These are phyloP conservation scores for Lycorma delicatula DNA, from an alignment of 1,140 invertebrate genomes.

Conservation along the genomic window DNA sequence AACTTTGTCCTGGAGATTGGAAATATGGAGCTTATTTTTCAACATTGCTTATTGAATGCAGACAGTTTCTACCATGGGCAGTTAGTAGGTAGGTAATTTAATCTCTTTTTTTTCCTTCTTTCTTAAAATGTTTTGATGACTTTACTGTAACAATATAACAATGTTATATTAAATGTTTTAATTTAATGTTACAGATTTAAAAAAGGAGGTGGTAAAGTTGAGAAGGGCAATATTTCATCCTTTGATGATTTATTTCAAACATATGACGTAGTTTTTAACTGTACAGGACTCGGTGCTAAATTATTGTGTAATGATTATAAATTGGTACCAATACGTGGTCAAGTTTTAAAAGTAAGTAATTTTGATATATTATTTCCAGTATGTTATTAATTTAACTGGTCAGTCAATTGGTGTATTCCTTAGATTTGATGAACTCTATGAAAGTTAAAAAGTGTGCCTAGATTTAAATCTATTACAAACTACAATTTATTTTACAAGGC, in stretches of 20 bases:
- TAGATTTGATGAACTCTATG: too few species aligned
- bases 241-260: constrained; percentile 34
- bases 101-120: not conserved
- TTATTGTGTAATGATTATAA: constrained; percentile 64
- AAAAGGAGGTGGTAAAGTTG: constrained; percentile 19
- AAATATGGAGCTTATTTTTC: constrained; percentile 74
- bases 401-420: too few species aligned
- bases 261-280: constrained; percentile 81
- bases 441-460: too few species aligned
- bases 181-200: constrained; percentile 23
- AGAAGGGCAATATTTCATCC: constrained; percentile 17
- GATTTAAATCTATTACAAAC: too few species aligned
- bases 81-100: constrained; percentile 45
- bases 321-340: constrained; percentile 76
- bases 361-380: not conserved
- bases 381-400: too few species aligned
- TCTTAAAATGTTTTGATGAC: too few species aligned
- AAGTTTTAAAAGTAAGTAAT: constrained; percentile 66
- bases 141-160: too few species aligned
- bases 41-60: constrained; percentile 65
- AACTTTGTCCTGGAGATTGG: constrained; percentile 58
- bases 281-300: constrained; percentile 73
- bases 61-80: constrained; percentile 65
- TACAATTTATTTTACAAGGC: not conserved
- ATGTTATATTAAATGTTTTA: too few species aligned